phyloP scores from a whole-genome alignment of 2,888 invertebrate genomes.

The Conops quadrifasciatus region DNA sequence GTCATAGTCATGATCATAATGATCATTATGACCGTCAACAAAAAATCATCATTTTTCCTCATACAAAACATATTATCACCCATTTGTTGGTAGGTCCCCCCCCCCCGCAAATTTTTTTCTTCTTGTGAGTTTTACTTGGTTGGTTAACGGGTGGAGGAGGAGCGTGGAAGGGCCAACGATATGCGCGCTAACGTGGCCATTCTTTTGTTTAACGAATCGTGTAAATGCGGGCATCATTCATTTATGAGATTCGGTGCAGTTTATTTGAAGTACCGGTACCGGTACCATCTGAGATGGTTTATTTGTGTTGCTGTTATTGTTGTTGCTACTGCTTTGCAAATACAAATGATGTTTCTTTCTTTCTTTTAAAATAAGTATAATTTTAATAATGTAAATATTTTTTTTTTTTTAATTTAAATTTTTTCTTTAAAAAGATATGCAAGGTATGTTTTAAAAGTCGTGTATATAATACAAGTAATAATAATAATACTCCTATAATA shows the following conservation, averaged over 20 bases:
- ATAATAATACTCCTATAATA: no score
- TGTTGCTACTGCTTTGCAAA: no score
- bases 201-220: constrained; percentile 66
- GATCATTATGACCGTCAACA: not conserved
- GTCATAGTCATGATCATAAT: not conserved
- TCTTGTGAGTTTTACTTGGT: constrained; percentile 20
- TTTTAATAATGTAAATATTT: no score
- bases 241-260: constrained; percentile 17
- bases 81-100: constrained; percentile 32
- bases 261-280: constrained; percentile 11
- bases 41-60: constrained; percentile 23
- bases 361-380: no score
- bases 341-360: no score
- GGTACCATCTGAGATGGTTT: not conserved
- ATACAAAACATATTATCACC: constrained; percentile 30
- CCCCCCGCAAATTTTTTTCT: constrained; percentile 30
- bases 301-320: no score
- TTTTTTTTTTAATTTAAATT: no score
- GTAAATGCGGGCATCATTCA: constrained; percentile 62
- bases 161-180: constrained; percentile 21
- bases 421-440: no score
- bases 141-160: not conserved
- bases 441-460: no score
- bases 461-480: no score
- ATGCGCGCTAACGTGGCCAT: constrained; percentile 48